Percentiles rank a stretch among this genome's conserved stretches.
These are phyloP conservation scores for Coregonus ussuriensis DNA, from an alignment of 2,797 vertebrate genomes.

Conservation along the genomic window DNA sequence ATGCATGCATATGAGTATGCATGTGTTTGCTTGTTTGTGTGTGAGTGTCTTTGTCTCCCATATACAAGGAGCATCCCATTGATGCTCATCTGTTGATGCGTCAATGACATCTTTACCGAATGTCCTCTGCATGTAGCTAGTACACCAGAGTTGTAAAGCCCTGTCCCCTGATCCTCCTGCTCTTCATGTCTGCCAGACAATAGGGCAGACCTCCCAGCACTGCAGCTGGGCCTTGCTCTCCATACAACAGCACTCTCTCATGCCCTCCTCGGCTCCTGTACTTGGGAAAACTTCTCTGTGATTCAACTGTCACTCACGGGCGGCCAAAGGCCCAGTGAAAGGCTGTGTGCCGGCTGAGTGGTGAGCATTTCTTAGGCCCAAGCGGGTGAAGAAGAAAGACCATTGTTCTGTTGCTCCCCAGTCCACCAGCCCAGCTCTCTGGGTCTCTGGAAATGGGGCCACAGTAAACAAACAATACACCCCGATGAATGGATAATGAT, in stretches of 20 bases:
- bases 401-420: slow-evolving; percentile 85
- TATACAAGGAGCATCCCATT: slow-evolving; percentile 69
- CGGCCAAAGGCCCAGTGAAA: slow-evolving; percentile 83
- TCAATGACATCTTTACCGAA: slow-evolving; percentile 76
- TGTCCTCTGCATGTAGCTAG: slow-evolving; percentile 68
- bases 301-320: slow-evolving; percentile 96
- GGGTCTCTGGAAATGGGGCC: slow-evolving; percentile 84
- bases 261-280: slow-evolving; percentile 64
- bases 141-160: slow-evolving; percentile 59
- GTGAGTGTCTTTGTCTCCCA: slow-evolving; percentile 54
- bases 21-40: slow-evolving; percentile 23
- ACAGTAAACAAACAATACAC: slow-evolving; percentile 91
- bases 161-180: slow-evolving; percentile 74
- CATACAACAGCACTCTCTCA: slow-evolving; percentile 71
- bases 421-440: slow-evolving; percentile 80
- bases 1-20: slow-evolving; percentile 22
- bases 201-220: slow-evolving; percentile 87
- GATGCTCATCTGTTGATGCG: slow-evolving; percentile 62
- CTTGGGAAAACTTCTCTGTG: slow-evolving; percentile 80
- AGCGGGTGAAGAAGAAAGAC: slow-evolving; percentile 79
- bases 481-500: slow-evolving; percentile 82
- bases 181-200: slow-evolving; percentile 82
- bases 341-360: slow-evolving; percentile 79
- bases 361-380: slow-evolving; percentile 83
- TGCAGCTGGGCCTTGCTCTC: slow-evolving; percentile 84